phyloP scores from a whole-genome alignment of 2,888 invertebrate species.

The Tetragonisca angustula region DNA sequence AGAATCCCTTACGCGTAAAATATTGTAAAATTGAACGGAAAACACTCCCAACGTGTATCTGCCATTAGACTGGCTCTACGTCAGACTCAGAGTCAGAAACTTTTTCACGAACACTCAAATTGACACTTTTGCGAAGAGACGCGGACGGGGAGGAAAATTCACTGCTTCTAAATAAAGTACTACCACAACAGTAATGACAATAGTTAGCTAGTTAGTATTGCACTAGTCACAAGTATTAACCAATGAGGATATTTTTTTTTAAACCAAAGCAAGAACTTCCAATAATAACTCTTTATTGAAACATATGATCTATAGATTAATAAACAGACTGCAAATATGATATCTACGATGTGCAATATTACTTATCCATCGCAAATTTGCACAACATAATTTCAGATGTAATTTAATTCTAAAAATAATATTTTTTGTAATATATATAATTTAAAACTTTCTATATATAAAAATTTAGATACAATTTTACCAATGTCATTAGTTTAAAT shows the following conservation, averaged over 20 bases:
- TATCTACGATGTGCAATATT: not conserved
- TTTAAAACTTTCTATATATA: not conserved
- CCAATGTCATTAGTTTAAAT: not conserved
- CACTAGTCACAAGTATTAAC: not conserved
- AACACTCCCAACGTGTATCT: not conserved
- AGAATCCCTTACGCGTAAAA: not conserved
- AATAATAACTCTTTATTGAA: constrained; percentile 9
- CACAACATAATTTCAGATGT: not conserved
- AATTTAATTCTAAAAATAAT: not conserved
- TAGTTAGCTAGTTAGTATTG: not conserved
- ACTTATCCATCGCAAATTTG: not conserved
- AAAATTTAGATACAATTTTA: not conserved
- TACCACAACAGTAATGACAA: not conserved
- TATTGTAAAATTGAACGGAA: not conserved
- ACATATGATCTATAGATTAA: not conserved
- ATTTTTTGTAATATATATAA: not conserved
- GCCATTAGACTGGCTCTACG: constrained; percentile 15
- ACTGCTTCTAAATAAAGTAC: not conserved
- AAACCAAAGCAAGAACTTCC: constrained; percentile 5
- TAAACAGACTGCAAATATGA: not conserved
- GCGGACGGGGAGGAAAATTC: not conserved
- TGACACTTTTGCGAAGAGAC: constrained; percentile 4
- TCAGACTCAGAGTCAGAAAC: not conserved
- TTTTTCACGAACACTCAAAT: constrained; percentile 2
- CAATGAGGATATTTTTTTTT: constrained; percentile 12